Evolutionary conservation across 1,140 invertebrate genomes (phyloP).

Genomic region (Solenopsis fugax): DNA sequence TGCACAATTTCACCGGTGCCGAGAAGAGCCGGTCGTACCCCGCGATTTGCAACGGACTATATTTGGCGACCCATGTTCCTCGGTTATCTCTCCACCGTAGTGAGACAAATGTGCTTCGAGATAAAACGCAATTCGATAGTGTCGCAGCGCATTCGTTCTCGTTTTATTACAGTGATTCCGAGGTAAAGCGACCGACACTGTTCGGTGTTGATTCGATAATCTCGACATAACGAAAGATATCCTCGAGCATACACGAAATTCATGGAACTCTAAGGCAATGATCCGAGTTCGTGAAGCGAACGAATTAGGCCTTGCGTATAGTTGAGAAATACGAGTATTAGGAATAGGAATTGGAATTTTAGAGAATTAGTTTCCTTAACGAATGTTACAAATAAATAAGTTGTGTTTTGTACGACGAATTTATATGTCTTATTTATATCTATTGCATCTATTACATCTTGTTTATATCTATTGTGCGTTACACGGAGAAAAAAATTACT

Average conservation of each 20-base stretch:
- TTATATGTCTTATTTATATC: no score
- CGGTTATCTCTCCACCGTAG: conserved; percentile 12
- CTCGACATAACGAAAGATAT: neutral
- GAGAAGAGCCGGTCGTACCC: conserved; percentile 2
- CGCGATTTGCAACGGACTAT: conserved; percentile 54
- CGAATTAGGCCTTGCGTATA: no score
- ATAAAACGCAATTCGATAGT: conserved; percentile 28
- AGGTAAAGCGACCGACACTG: neutral
- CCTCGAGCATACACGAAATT: neutral
- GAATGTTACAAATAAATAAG: no score
- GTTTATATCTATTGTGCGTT: no score
- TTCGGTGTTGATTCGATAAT: neutral
- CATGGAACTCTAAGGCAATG: neutral
- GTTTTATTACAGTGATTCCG: conserved; percentile 27
- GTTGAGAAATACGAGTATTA: no score
- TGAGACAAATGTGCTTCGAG: conserved; percentile 6
- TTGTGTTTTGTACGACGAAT: no score
- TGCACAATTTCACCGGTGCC: conserved; percentile 31
- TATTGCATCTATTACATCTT: no score
- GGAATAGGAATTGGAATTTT: no score
- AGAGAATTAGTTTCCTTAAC: no score
- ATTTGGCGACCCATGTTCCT: conserved; percentile 33
- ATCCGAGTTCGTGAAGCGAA: neutral
- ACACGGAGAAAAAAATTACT: no score
- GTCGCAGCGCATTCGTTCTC: neutral